phyloP scores from a whole-genome alignment of 1,140 invertebrate species.

The Leguminivora glycinivorella region DNA sequence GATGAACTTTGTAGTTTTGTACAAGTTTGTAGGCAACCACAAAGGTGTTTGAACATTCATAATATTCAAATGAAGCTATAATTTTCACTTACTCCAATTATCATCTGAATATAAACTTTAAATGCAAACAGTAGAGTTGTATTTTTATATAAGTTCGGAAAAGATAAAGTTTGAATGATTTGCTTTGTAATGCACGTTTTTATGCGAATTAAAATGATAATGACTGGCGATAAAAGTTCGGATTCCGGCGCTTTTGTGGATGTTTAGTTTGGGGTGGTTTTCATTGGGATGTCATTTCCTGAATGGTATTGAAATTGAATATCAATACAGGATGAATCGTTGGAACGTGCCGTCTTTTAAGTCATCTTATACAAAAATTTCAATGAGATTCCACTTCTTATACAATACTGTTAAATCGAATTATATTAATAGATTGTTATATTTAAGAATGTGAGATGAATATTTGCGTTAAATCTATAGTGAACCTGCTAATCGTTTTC shows the following conservation, averaged over 20 bases:
- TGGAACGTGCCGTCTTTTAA: background rate
- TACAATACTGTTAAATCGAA: background rate
- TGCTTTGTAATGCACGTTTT: conserved; percentile 27
- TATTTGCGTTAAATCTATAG: background rate
- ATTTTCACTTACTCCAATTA: background rate
- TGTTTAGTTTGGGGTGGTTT: conserved; percentile 26
- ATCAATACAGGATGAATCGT: conserved; percentile 17
- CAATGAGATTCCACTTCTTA: background rate
- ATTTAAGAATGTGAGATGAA: background rate
- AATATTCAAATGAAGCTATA: conserved; percentile 8
- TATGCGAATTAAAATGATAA: conserved; percentile 29
- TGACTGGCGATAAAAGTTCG: conserved; percentile 26
- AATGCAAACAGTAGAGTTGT: background rate
- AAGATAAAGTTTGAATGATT: conserved; percentile 15
- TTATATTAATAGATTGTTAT: background rate
- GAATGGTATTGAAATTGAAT: conserved; percentile 20
- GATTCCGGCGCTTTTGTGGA: conserved; percentile 21
- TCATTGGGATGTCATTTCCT: conserved; percentile 21
- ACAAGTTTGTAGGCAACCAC: conserved; percentile 42
- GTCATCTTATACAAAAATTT: background rate
- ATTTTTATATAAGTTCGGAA: background rate
- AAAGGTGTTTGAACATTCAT: conserved; percentile 35
- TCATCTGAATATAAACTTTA: background rate
- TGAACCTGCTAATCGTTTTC: background rate
- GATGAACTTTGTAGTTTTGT: conserved; percentile 51